Percentiles rank a stretch among this genome's conserved stretches.
These are phyloP conservation scores for Cydia strobilella DNA, from an alignment of 1,140 invertebrate genomes.

Conservation along the genomic window DNA sequence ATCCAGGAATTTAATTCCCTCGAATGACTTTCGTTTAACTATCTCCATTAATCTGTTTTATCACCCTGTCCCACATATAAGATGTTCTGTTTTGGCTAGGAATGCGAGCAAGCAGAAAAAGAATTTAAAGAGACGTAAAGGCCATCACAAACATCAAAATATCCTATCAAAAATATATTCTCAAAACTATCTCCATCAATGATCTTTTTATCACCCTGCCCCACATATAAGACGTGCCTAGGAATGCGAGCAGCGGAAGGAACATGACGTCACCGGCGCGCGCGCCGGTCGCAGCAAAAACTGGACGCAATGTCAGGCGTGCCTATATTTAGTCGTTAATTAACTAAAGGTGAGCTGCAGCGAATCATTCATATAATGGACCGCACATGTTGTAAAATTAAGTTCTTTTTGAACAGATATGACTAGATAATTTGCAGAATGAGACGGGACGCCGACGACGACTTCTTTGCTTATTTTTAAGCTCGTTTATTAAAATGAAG, in stretches of 20 bases:
- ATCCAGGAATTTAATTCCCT: no score
- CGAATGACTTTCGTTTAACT: no score
- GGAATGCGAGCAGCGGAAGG: conserved; percentile 28
- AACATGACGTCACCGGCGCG: conserved; percentile 15
- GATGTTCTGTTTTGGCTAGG: background rate
- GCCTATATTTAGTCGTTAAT: conserved; percentile 10
- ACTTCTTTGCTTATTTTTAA: no score
- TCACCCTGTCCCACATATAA: conserved; percentile 1
- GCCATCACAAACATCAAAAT: no score
- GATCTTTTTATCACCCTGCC: conserved; percentile 6
- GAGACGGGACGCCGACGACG: no score
- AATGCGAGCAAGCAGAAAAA: background rate
- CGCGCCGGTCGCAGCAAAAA: background rate
- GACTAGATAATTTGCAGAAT: background rate
- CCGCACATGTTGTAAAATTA: conserved; percentile 8
- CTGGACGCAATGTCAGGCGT: conserved; percentile 1
- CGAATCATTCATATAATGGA: conserved; percentile 5
- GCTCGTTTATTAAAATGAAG: no score
- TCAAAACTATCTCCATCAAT: background rate
- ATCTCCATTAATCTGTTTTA: background rate
- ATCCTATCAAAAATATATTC: no score
- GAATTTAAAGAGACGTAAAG: no score
- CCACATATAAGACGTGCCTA: background rate
- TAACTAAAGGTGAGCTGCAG: background rate
- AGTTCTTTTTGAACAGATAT: background rate